Evolutionary conservation across 2,113 vertebrate genomes (phyloP).

Genomic region (Proterorhinus semilunaris): DNA sequence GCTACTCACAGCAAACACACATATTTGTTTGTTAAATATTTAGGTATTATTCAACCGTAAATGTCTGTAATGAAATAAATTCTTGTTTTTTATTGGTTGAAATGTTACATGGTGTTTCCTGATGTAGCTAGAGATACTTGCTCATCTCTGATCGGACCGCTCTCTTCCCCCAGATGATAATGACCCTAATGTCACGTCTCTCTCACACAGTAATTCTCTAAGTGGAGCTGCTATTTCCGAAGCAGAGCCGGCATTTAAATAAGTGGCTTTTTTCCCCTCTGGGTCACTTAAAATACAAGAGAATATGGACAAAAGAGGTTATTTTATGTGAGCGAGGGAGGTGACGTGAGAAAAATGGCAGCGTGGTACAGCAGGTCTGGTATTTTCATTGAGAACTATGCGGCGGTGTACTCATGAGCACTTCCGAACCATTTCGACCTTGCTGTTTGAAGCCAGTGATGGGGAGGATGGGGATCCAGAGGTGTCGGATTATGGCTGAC

Average conservation of each 20-base stretch:
- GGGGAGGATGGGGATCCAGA: neutral
- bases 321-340: conserved; percentile 37
- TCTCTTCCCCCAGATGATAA: conserved; percentile 15
- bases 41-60: neutral
- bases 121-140: conserved; percentile 1
- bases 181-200: conserved; percentile 45
- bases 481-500: conserved; percentile 17
- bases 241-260: conserved; percentile 22
- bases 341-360: conserved; percentile 45
- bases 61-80: too few species aligned
- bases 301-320: conserved; percentile 13
- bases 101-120: too few species aligned
- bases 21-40: neutral
- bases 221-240: conserved; percentile 22
- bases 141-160: conserved; percentile 8
- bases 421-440: conserved; percentile 37
- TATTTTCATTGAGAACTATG: conserved; percentile 17
- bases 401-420: conserved; percentile 20
- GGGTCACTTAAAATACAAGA: conserved; percentile 1
- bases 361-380: conserved; percentile 32
- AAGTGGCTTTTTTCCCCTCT: conserved; percentile 15
- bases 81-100: too few species aligned
- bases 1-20: too few species aligned
- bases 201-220: conserved; percentile 28
- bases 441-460: conserved; percentile 37